Evolutionary conservation across 2,113 vertebrate genomes (phyloP).

Genomic region (Cochlearius cochlearius): DNA sequence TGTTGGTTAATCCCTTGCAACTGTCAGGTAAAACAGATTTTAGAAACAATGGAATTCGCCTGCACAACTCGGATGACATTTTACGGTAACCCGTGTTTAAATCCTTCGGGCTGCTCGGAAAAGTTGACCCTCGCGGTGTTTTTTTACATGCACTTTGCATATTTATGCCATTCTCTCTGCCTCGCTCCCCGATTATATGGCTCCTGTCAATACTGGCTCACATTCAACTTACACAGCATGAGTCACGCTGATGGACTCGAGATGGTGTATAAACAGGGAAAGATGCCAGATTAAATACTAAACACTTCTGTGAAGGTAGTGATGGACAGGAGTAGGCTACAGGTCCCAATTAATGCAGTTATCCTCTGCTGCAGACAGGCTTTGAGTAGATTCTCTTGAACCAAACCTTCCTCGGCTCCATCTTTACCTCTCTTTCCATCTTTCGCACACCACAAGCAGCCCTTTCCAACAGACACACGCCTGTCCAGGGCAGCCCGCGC

Average conservation of each 20-base stretch:
- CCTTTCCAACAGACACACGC: background rate
- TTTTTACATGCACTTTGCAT: slow-evolving; percentile 16
- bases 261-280: slow-evolving; percentile 29
- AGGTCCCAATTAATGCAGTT: slow-evolving; percentile 25
- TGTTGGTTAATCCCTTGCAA: slow-evolving; percentile 39
- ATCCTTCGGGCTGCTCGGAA: background rate
- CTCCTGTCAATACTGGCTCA: slow-evolving; percentile 50
- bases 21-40: slow-evolving; percentile 37
- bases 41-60: slow-evolving; percentile 37
- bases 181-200: background rate
- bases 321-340: slow-evolving; percentile 47
- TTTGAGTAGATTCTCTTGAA: background rate
- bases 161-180: background rate
- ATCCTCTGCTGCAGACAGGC: slow-evolving; percentile 29
- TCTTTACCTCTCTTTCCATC: background rate
- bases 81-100: background rate
- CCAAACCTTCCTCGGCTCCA: background rate
- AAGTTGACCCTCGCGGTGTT: slow-evolving; percentile 7
- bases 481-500: background rate
- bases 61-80: background rate
- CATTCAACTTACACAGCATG: slow-evolving; percentile 19
- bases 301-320: slow-evolving; percentile 13
- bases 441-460: background rate
- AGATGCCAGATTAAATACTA: slow-evolving; percentile 52
- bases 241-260: slow-evolving; percentile 23